A percentile compares a stretch with the other conserved stretches of the same genome.
phyloP scores from a whole-genome alignment of 2,888 invertebrate species.

The Nymphalis polychloros region DNA sequence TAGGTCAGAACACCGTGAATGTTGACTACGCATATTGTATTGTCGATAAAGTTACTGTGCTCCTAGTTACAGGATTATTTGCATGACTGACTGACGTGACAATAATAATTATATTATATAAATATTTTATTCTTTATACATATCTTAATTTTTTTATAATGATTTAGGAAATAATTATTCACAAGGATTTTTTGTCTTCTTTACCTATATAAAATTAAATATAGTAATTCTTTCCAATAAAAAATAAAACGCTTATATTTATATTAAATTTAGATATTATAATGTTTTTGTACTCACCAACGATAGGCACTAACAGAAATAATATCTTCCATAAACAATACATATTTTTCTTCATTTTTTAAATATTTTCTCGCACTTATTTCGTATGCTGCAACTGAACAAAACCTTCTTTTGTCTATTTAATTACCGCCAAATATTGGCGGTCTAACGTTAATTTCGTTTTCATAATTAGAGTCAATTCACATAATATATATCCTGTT shows the following conservation, averaged over 20 bases:
- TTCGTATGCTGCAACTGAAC: slow-evolving; percentile 37
- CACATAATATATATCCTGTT: slow-evolving; percentile 29
- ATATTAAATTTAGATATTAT: neutral
- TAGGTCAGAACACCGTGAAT: slow-evolving; percentile 24
- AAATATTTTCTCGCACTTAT: slow-evolving; percentile 35
- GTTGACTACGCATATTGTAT: slow-evolving; percentile 25
- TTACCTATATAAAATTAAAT: too few species aligned
- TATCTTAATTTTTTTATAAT: too few species aligned
- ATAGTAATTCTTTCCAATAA: too few species aligned
- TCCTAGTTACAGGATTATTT: slow-evolving; percentile 17
- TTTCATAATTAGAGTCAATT: slow-evolving; percentile 44
- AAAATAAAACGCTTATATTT: too few species aligned
- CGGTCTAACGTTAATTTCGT: slow-evolving; percentile 41
- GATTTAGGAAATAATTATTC: too few species aligned
- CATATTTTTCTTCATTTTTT: slow-evolving; percentile 61
- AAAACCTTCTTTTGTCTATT: slow-evolving; percentile 40
- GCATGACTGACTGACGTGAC: neutral
- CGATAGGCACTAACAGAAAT: slow-evolving; percentile 54
- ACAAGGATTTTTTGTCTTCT: too few species aligned
- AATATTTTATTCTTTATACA: too few species aligned
- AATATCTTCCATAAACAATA: slow-evolving; percentile 59
- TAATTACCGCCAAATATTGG: slow-evolving; percentile 48
- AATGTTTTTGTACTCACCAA: slow-evolving; percentile 57
- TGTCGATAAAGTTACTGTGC: slow-evolving; percentile 20
- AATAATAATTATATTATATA: neutral